A percentile compares a stretch with the other conserved stretches of the same genome.
Evolutionary conservation across 2,113 vertebrate species (phyloP).

Genomic region (Nesoenas mayeri): DNA sequence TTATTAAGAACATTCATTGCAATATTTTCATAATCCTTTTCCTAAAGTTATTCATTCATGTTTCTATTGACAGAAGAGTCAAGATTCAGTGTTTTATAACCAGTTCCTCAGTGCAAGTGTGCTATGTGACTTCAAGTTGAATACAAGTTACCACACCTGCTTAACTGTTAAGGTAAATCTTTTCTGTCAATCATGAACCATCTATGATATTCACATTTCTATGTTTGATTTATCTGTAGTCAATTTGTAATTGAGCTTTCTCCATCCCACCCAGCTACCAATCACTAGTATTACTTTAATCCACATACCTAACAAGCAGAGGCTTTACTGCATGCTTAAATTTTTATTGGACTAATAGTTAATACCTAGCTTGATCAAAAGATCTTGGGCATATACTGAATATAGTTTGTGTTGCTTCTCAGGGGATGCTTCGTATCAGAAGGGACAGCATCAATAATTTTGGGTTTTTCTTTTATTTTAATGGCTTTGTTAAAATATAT

Average conservation of each 20-base stretch:
- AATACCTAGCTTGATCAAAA: background rate
- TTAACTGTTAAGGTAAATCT: background rate
- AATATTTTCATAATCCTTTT: background rate
- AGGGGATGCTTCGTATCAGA: background rate
- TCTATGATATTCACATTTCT: background rate
- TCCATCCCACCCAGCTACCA: background rate
- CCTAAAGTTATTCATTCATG: background rate
- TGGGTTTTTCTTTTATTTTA: background rate
- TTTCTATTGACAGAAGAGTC: background rate
- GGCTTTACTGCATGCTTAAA: background rate
- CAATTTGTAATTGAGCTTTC: background rate
- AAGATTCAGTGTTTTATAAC: background rate
- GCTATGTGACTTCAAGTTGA: background rate
- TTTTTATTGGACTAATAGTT: background rate
- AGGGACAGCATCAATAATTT: background rate
- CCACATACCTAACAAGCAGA: background rate
- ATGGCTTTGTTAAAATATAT: background rate
- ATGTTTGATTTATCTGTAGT: background rate
- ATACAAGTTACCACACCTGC: background rate
- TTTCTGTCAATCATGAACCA: background rate
- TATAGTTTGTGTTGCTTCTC: background rate
- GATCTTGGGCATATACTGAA: background rate
- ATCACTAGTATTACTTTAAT: background rate
- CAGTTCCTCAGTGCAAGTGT: background rate
- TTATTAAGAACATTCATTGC: background rate